Conservation (phyloP, 2,797 vertebrate genomes). For the Heterohyrax brucei region DNA sequence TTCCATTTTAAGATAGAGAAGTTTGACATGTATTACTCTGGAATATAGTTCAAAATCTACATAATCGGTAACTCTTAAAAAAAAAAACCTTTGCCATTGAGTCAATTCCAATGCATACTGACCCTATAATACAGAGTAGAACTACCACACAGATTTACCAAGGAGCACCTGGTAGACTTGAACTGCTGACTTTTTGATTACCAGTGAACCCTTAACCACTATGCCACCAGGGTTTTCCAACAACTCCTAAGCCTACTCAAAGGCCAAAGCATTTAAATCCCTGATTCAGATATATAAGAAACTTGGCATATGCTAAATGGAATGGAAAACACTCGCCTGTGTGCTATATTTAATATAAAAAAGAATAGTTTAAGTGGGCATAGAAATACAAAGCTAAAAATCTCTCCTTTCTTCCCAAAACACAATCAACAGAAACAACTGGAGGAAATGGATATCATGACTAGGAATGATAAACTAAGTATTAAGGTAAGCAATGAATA, state of each 20-base stretch:
- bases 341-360: conserved; percentile 14
- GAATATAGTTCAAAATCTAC: conserved; percentile 69
- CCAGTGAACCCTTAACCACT: neutral
- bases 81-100: too few species aligned
- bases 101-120: too few species aligned
- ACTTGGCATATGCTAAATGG: conserved; percentile 34
- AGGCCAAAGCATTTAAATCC: conserved; percentile 62
- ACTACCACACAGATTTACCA: too few species aligned
- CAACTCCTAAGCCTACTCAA: conserved; percentile 34
- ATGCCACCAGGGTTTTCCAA: neutral
- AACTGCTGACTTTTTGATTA: neutral
- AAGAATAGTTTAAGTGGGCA: conserved; percentile 45
- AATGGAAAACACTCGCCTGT: conserved; percentile 31
- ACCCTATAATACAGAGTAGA: too few species aligned
- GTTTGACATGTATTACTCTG: conserved; percentile 51
- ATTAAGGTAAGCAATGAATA: conserved; percentile 51
- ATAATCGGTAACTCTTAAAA: neutral
- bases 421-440: conserved; percentile 37
- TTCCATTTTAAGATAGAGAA: conserved; percentile 64
- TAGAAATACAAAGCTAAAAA: conserved; percentile 63
- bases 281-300: conserved; percentile 42
- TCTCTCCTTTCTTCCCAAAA: conserved; percentile 50
- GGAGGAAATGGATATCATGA: conserved; percentile 47
- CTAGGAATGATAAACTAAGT: conserved; percentile 59
- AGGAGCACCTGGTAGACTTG: neutral